phyloP scores from a whole-genome alignment of 1,140 invertebrate genomes.

The Drosophila quadrilineata region DNA sequence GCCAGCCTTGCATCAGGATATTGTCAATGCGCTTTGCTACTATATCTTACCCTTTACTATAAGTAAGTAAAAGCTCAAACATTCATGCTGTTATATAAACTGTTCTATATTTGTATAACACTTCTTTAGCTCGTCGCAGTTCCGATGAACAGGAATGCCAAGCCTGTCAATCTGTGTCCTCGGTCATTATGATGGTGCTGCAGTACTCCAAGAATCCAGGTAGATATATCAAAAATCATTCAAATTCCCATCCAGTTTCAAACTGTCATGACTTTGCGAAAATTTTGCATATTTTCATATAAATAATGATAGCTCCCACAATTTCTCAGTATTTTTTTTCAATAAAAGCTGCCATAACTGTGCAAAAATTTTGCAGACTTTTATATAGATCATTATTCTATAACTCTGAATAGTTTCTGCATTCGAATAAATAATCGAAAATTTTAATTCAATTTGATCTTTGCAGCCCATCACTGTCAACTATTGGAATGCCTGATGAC shows the following conservation, averaged over 20 bases:
- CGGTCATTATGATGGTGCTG: constrained; percentile 98
- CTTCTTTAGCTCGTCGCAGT: constrained; percentile 84
- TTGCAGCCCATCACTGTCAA: constrained; percentile 94
- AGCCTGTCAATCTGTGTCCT: constrained; percentile 94
- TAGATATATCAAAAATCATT: too few relatives aligned
- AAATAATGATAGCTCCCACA: too few relatives aligned
- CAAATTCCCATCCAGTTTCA: too few relatives aligned
- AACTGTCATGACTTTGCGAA: too few relatives aligned
- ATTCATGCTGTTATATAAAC: background rate
- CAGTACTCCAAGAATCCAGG: constrained; percentile 96
- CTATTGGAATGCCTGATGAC: constrained; percentile 97
- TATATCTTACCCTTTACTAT: constrained; percentile 98
- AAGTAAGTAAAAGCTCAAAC: constrained; percentile 85
- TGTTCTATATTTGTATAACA: background rate
- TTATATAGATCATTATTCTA: too few relatives aligned
- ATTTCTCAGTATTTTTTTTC: too few relatives aligned
- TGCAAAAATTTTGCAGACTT: too few relatives aligned
- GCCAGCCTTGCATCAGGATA: constrained; percentile 94
- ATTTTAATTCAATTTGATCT: too few relatives aligned
- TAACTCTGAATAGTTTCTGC: too few relatives aligned
- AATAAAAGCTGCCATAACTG: too few relatives aligned
- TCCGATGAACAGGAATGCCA: constrained; percentile 89
- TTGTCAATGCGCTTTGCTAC: constrained; percentile 97
- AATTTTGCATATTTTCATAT: too few relatives aligned
- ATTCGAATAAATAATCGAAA: too few relatives aligned